Evolutionary conservation across 2,888 invertebrate species (phyloP).

Genomic region (Hydrotaea cyrtoneurina): DNA sequence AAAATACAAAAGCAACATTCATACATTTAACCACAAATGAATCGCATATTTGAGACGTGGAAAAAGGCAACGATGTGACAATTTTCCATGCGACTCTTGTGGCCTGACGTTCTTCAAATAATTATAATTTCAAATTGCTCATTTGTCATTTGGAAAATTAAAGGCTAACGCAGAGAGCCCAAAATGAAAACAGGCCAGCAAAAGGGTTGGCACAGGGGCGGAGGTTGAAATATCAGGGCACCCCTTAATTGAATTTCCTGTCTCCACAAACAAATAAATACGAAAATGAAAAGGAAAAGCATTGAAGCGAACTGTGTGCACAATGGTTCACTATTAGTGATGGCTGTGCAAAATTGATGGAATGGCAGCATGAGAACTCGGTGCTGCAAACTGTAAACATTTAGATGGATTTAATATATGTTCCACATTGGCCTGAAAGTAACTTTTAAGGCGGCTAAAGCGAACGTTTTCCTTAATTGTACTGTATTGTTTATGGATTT

Average conservation of each 20-base stretch:
- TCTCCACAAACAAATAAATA: slow-evolving; percentile 36
- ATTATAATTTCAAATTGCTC: slow-evolving; percentile 58
- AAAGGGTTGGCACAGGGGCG: slow-evolving; percentile 1
- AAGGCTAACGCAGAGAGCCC: slow-evolving; percentile 13
- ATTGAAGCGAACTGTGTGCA: too few relatives aligned
- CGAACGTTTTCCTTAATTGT: too few relatives aligned
- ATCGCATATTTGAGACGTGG: background rate
- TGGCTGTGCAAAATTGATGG: too few relatives aligned
- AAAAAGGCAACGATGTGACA: background rate
- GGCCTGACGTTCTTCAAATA: slow-evolving; percentile 20
- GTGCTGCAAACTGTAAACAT: too few relatives aligned
- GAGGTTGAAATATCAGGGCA: slow-evolving; percentile 8
- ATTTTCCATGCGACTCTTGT: background rate
- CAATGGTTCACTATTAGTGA: too few relatives aligned
- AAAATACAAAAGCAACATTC: background rate
- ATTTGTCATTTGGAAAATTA: slow-evolving; percentile 53
- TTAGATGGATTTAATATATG: too few relatives aligned
- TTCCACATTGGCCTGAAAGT: too few relatives aligned
- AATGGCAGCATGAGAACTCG: too few relatives aligned
- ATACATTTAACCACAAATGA: slow-evolving; percentile 11
- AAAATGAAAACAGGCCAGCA: slow-evolving; percentile 2
- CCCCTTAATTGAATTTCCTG: slow-evolving; percentile 65
- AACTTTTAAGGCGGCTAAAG: too few relatives aligned
- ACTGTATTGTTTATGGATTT: too few relatives aligned
- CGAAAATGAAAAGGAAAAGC: too few relatives aligned